Conservation (phyloP, 1,140 invertebrate genomes). For the Glossosoma conforme region DNA sequence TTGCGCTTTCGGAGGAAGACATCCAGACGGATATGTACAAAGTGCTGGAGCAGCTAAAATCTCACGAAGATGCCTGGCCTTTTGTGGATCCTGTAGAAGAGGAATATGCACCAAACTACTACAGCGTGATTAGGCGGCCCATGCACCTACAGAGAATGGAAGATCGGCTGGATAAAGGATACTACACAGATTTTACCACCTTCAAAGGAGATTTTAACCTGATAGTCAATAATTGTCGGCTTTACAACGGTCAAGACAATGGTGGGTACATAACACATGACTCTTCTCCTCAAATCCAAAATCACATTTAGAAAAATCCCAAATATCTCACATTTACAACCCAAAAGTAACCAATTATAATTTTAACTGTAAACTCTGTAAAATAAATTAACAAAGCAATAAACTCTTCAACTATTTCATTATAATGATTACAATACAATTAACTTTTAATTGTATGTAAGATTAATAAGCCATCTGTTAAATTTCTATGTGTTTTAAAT, state of each 20-base stretch:
- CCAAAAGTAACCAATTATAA: too few species aligned
- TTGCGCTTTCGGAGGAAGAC: conserved; percentile 74
- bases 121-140: conserved; percentile 67
- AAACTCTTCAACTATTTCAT: too few species aligned
- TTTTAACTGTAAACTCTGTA: too few species aligned
- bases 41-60: conserved; percentile 76
- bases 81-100: conserved; percentile 88
- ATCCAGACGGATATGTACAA: conserved; percentile 84
- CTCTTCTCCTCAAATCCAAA: too few species aligned
- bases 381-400: too few species aligned
- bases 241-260: conserved; percentile 89
- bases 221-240: conserved; percentile 85
- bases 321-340: too few species aligned
- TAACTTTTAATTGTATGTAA: too few species aligned
- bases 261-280: conserved; percentile 68
- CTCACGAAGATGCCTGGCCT: conserved; percentile 87
- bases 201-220: conserved; percentile 84
- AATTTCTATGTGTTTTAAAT: too few species aligned
- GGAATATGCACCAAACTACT: conserved; percentile 85
- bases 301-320: too few species aligned
- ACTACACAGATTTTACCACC: conserved; percentile 72
- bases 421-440: too few species aligned
- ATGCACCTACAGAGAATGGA: conserved; percentile 89
- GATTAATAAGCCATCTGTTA: too few species aligned
- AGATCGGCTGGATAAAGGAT: conserved; percentile 73